These are phyloP conservation scores for Drosophila ezoana DNA, from an alignment of 2,888 invertebrate genomes.

Conservation along the genomic window DNA sequence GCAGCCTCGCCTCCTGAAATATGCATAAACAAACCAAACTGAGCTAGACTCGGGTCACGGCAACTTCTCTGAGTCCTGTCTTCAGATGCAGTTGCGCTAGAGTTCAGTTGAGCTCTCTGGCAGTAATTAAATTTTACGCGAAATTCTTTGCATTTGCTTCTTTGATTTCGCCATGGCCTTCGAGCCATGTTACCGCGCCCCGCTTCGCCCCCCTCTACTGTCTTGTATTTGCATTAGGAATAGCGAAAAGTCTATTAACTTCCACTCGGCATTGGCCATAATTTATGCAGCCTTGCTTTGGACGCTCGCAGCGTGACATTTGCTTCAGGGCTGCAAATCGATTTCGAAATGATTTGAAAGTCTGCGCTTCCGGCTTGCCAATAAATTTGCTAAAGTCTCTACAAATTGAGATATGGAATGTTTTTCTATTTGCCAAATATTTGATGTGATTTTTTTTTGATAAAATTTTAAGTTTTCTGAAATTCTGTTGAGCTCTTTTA, in stretches of 20 bases:
- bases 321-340: slow-evolving; percentile 29
- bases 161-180: slow-evolving; percentile 59
- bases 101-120: slow-evolving; percentile 13
- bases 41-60: slow-evolving; percentile 33
- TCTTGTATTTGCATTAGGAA: slow-evolving; percentile 62
- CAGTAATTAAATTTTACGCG: slow-evolving; percentile 70
- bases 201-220: slow-evolving; percentile 16
- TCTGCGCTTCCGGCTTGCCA: background rate
- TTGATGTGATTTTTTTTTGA: too few species aligned
- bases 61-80: slow-evolving; percentile 28
- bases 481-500: too few species aligned
- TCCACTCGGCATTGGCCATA: slow-evolving; percentile 52
- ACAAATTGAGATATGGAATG: too few species aligned
- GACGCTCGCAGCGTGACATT: slow-evolving; percentile 17
- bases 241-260: slow-evolving; percentile 69
- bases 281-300: slow-evolving; percentile 61
- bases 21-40: slow-evolving; percentile 72
- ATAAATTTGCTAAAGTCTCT: slow-evolving; percentile 2
- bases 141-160: slow-evolving; percentile 67
- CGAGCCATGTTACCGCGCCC: background rate
- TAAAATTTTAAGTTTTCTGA: too few species aligned
- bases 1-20: slow-evolving; percentile 53
- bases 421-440: too few species aligned
- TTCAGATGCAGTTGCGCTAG: slow-evolving; percentile 37
- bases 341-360: slow-evolving; percentile 22